phyloP scores from a whole-genome alignment of 1,140 invertebrate species.

The Holcopasites calliopsidis region DNA sequence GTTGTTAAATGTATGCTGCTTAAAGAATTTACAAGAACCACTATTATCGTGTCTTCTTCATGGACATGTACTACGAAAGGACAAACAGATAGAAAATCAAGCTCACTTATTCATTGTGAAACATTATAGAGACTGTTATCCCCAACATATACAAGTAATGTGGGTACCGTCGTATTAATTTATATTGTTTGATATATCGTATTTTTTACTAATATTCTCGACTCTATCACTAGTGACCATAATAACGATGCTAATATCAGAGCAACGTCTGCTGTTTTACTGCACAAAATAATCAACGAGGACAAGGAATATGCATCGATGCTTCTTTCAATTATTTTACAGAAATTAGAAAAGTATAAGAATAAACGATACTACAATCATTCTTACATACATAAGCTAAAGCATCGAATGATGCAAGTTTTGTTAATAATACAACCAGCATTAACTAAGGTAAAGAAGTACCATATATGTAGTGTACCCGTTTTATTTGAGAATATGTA shows the following conservation, averaged over 20 bases:
- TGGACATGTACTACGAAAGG: slow-evolving; percentile 60
- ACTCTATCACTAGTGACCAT: slow-evolving; percentile 44
- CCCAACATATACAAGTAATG: slow-evolving; percentile 33
- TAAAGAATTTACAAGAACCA: slow-evolving; percentile 43
- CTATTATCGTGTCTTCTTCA: slow-evolving; percentile 66
- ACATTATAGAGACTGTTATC: slow-evolving; percentile 36
- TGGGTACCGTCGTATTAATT: slow-evolving; percentile 30
- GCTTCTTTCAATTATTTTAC: slow-evolving; percentile 53
- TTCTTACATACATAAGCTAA: slow-evolving; percentile 79
- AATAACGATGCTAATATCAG: slow-evolving; percentile 71
- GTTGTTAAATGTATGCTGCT: slow-evolving; percentile 27
- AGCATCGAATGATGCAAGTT: slow-evolving; percentile 79
- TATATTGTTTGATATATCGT: neutral
- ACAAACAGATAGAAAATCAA: slow-evolving; percentile 67
- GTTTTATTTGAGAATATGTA: slow-evolving; percentile 2
- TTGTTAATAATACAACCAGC: slow-evolving; percentile 77
- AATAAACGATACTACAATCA: slow-evolving; percentile 79
- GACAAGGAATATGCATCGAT: slow-evolving; percentile 44
- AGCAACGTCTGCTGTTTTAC: slow-evolving; percentile 62
- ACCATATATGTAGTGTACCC: neutral
- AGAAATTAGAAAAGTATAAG: slow-evolving; percentile 58
- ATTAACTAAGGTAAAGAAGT: slow-evolving; percentile 61
- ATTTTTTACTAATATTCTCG: slow-evolving; percentile 5
- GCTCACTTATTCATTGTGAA: slow-evolving; percentile 40
- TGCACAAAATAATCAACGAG: slow-evolving; percentile 49